Conservation (phyloP, 2,113 vertebrate species). For the Xenopus tropicalis region UCB_Xtro_10.0 CM004446.2:131029001-131029500, state of each 20-base stretch:
- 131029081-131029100: too few relatives aligned
- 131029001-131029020: too few relatives aligned
- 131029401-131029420: slow-evolving; percentile 54
- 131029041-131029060: too few relatives aligned
- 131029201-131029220: too few relatives aligned
- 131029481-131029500: slow-evolving; percentile 63
- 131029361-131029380: slow-evolving; percentile 2
- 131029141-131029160: too few relatives aligned
- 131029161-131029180: too few relatives aligned
- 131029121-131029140: too few relatives aligned
- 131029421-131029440: slow-evolving; percentile 68
- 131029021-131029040: too few relatives aligned
- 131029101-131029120: too few relatives aligned
- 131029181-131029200: too few relatives aligned
- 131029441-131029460: slow-evolving; percentile 70
- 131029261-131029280: neutral
- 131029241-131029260: neutral
- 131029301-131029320: neutral
- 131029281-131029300: slow-evolving; percentile 5
- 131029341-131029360: slow-evolving; percentile 1
- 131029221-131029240: too few relatives aligned
- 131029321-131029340: neutral
- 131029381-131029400: slow-evolving; percentile 32
- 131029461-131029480: slow-evolving; percentile 69
- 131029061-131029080: too few relatives aligned